A percentile compares a stretch with the other conserved stretches of the same genome.
Conservation (phyloP, 2,113 vertebrate species). For the Cryptotis parvus region DNA sequence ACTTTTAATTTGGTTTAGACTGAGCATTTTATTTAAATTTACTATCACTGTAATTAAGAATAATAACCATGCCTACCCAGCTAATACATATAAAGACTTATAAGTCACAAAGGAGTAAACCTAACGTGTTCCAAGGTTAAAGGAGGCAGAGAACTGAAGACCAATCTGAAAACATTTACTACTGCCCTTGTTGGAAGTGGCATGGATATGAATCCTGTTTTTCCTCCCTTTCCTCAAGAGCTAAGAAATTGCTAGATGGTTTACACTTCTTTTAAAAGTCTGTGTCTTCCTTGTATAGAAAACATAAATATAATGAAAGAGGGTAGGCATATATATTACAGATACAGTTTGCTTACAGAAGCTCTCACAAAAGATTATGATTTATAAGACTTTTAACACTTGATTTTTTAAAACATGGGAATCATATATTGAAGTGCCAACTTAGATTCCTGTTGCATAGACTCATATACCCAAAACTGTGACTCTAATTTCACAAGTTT, state of each 20-base stretch:
- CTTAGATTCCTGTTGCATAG: neutral
- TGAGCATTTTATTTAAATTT: constrained; percentile 70
- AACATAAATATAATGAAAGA: constrained; percentile 58
- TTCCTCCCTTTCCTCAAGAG: constrained; percentile 46
- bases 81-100: constrained; percentile 69
- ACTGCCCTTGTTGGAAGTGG: neutral
- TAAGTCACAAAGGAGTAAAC: constrained; percentile 45
- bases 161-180: constrained; percentile 61
- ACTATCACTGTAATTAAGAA: constrained; percentile 73
- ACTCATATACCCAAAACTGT: neutral
- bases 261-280: constrained; percentile 50
- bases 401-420: constrained; percentile 42
- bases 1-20: constrained; percentile 62
- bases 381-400: neutral
- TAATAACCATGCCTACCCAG: constrained; percentile 19
- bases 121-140: constrained; percentile 61
- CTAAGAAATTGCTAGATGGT: neutral
- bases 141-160: neutral
- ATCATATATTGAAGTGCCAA: constrained; percentile 13
- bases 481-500: neutral
- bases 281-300: constrained; percentile 37
- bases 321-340: neutral
- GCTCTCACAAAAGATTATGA: constrained; percentile 15
- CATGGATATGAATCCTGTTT: constrained; percentile 1
- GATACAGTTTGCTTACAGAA: constrained; percentile 1